Evolutionary conservation across 2,113 vertebrate genomes (phyloP).

Genomic region (Melanocharis versteri): DNA sequence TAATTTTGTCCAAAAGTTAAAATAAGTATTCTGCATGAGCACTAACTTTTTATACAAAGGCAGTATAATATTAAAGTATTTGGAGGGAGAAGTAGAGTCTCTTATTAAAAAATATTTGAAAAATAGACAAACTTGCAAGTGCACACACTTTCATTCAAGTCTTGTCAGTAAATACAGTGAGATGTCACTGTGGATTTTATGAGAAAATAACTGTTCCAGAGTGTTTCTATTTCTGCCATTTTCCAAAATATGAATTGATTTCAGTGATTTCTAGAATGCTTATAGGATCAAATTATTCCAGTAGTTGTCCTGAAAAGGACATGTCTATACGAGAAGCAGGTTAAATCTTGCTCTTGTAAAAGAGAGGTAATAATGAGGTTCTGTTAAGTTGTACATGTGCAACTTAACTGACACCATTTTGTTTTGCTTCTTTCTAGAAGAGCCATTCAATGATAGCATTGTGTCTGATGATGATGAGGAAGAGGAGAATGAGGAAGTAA

Average conservation of each 20-base stretch:
- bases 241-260: background rate
- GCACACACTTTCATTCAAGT: background rate
- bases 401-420: background rate
- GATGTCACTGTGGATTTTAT: background rate
- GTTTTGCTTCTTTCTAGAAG: constrained; percentile 68
- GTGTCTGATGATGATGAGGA: constrained; percentile 94
- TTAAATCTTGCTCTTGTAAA: background rate
- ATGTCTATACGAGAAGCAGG: background rate
- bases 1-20: background rate
- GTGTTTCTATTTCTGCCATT: background rate
- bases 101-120: background rate
- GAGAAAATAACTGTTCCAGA: background rate
- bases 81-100: background rate
- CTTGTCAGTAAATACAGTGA: background rate
- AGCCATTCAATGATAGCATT: constrained; percentile 73
- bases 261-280: background rate
- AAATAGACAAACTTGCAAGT: background rate
- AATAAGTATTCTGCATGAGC: background rate
- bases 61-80: background rate
- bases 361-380: background rate
- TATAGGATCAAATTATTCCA: background rate
- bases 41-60: background rate
- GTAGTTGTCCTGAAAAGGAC: background rate
- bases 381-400: background rate
- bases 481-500: constrained; percentile 86